Evolutionary conservation across 1,140 invertebrate species (phyloP).

Genomic region (Amphibalanus amphitrite): DNA sequence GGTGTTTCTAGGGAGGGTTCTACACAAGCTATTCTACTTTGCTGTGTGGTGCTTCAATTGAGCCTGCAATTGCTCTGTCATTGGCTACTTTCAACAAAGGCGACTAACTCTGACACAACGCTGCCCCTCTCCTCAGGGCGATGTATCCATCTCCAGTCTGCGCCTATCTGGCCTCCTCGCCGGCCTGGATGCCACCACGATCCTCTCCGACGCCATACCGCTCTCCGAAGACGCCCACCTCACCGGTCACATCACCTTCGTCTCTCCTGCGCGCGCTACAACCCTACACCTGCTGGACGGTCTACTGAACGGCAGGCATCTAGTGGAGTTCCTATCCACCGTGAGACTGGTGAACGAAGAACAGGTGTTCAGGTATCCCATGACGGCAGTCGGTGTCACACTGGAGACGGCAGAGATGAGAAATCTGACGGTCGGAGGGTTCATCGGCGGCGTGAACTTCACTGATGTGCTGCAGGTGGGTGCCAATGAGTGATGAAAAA

Average conservation of each 20-base stretch:
- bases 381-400: background rate
- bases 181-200: no score
- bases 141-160: background rate
- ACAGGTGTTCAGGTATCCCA: background rate
- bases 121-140: background rate
- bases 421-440: background rate
- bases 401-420: background rate
- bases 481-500: no score
- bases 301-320: background rate
- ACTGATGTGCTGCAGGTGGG: background rate
- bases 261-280: no score
- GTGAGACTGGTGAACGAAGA: background rate
- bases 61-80: no score
- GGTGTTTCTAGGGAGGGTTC: no score
- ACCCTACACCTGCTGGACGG: background rate
- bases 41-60: no score
- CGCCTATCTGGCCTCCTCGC: background rate
- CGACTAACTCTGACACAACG: no score
- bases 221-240: background rate
- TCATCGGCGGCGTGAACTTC: background rate
- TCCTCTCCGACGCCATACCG: background rate
- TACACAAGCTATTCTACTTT: no score
- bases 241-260: background rate
- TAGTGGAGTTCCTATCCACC: background rate
- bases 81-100: no score